These are phyloP conservation scores for Todiramphus saurophagus DNA, from an alignment of 2,113 vertebrate species.

Conservation along the genomic window DNA sequence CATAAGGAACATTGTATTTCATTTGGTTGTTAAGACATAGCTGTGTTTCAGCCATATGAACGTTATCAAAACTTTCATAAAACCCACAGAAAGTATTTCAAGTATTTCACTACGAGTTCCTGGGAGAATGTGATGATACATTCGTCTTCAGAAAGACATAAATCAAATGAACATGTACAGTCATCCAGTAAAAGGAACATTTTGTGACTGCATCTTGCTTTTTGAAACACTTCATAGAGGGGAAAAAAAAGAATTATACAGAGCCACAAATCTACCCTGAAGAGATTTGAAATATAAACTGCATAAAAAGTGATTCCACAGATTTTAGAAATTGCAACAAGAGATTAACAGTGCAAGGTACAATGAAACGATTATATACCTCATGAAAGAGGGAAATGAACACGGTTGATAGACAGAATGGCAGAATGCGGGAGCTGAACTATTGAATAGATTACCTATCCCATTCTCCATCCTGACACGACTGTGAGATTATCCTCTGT, in stretches of 20 bases:
- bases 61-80: background rate
- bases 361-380: constrained; percentile 39
- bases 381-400: constrained; percentile 38
- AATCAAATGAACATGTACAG: background rate
- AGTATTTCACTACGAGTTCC: background rate
- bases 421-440: background rate
- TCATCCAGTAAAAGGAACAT: constrained; percentile 11
- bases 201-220: constrained; percentile 15
- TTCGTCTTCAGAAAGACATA: constrained; percentile 35
- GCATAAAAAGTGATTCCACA: constrained; percentile 48
- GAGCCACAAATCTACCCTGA: background rate
- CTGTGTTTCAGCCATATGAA: background rate
- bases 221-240: background rate
- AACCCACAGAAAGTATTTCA: background rate
- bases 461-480: background rate
- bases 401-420: background rate
- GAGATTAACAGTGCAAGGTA: constrained; percentile 33
- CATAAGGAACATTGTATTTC: background rate
- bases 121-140: background rate
- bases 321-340: constrained; percentile 28
- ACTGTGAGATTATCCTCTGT: background rate
- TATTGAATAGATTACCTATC: background rate
- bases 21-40: background rate
- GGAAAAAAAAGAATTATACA: background rate
- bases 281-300: constrained; percentile 19